Base-by-base conservation (phyloP, 1,140 invertebrate genomes). In the Neodiprion pinetum region DNA sequence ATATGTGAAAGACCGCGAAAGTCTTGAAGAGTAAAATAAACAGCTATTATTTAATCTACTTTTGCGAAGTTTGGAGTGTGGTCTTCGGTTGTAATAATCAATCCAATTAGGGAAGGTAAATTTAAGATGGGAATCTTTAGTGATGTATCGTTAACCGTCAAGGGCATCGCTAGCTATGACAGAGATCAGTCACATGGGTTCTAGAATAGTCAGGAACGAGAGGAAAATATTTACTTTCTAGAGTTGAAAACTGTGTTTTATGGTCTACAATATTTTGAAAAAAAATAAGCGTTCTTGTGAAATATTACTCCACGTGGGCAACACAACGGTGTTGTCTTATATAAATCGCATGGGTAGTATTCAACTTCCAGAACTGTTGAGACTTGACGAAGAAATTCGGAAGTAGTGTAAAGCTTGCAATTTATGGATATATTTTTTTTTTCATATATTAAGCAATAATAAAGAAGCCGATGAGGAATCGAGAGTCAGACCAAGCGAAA, bases 211-310 rank as follows among this genome's bases (percentile, higher is more conserved):
- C 28, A 69, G n/a, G 77, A 81, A 71, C 28, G 68, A 50, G 17
- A 75, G 21, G 49, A 78, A 21, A 80, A 82, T 69, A 83, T 83
- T 17, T 82, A 81, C 78, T 75, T 17, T 72, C 71, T 81, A 40
- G 81, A 83, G 75, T 48, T 84, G 10, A 10, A 70, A 69, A 80
- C 80, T 48, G 80, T 76, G 0, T 81, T 78, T 69, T 79, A 75
- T 48, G 81, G 68, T 11, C 66, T 82, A 49, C 78, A 80, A 77
- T 81, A 73, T 70, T 83, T 82, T 75, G 80, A 21, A 79, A 17
- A 47, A 23, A 23, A 75, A 72, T 48, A 12, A 49, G 40, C 67
- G 9, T 7, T 50, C 72, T 47, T 68, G 48, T 40, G 48, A 74
- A 61, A 70, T 74, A 9, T 28, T 70, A 14, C 10, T 74, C 11